These are phyloP conservation scores for Leucophenga maculata DNA, from an alignment of 2,888 invertebrate species.

Conservation along the genomic window DNA sequence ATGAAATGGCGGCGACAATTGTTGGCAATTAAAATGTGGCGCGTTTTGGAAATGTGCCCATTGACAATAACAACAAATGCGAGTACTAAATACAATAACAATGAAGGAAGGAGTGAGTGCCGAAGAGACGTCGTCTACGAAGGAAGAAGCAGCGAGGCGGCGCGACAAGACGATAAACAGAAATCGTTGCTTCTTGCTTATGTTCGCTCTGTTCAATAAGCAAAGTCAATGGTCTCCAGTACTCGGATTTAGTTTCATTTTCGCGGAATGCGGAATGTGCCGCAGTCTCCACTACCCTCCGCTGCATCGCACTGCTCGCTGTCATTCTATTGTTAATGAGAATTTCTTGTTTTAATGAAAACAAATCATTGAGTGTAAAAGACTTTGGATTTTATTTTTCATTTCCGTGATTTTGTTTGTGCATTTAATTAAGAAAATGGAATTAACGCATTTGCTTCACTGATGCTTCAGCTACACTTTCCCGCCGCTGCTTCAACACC, in stretches of 20 bases:
- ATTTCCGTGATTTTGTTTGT: constrained; percentile 69
- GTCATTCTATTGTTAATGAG: constrained; percentile 70
- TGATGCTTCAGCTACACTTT: constrained; percentile 19
- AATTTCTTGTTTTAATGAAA: constrained; percentile 71
- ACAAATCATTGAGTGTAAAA: constrained; percentile 71
- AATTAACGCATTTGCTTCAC: constrained; percentile 64
- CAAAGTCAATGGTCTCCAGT: too few relatives aligned
- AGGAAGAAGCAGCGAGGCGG: too few relatives aligned
- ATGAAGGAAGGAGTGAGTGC: constrained; percentile 3
- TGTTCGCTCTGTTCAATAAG: too few relatives aligned
- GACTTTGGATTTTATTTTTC: constrained; percentile 67
- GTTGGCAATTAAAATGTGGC: constrained; percentile 66
- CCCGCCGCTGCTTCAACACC: neutral
- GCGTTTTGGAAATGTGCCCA: constrained; percentile 52
- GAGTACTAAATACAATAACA: constrained; percentile 17
- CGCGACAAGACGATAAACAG: too few relatives aligned
- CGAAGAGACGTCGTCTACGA: too few relatives aligned
- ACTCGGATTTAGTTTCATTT: too few relatives aligned
- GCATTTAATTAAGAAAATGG: constrained; percentile 70
- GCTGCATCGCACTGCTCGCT: constrained; percentile 42
- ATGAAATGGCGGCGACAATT: constrained; percentile 53
- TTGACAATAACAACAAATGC: constrained; percentile 39
- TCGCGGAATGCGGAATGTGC: too few relatives aligned
- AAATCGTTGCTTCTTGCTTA: too few relatives aligned
- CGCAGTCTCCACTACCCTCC: neutral